A percentile compares a stretch with the other conserved stretches of the same genome.
These are phyloP conservation scores for Caenorhabditis remanei DNA, from an alignment of 1,140 invertebrate species.

Conservation along the genomic window DNA sequence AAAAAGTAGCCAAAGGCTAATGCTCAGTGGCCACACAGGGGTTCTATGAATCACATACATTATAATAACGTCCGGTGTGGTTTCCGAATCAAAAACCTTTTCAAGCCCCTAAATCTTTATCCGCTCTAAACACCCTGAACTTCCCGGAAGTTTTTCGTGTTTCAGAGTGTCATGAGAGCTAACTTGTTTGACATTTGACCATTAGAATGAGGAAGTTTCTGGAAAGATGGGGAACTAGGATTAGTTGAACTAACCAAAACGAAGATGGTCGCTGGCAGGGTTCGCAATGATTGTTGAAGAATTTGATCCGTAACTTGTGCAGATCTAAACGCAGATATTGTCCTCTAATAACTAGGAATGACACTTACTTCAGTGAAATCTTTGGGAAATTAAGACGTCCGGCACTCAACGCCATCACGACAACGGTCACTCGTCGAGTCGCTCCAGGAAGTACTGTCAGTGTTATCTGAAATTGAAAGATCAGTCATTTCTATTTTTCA, in stretches of 20 bases:
- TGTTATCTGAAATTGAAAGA: constrained; percentile 52
- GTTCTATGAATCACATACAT: constrained; percentile 20
- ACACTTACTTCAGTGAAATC: constrained; percentile 59
- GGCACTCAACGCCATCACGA: constrained; percentile 64
- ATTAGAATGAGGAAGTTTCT: neutral
- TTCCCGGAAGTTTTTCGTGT: too few relatives aligned
- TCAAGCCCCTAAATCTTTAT: neutral
- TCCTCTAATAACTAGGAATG: neutral
- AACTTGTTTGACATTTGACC: too few relatives aligned
- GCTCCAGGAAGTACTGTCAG: constrained; percentile 56
- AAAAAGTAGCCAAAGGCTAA: neutral
- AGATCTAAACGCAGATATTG: neutral
- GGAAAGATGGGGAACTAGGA: neutral
- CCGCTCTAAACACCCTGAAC: too few relatives aligned
- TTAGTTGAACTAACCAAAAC: constrained; percentile 58
- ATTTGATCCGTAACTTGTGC: constrained; percentile 15
- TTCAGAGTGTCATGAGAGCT: too few relatives aligned
- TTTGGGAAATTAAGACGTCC: constrained; percentile 62
- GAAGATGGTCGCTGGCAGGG: constrained; percentile 60
- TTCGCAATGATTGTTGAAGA: constrained; percentile 54
- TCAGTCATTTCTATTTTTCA: neutral
- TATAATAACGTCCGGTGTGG: neutral
- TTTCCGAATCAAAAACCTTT: constrained; percentile 30
- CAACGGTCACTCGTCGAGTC: constrained; percentile 27
- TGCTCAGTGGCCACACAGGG: neutral